Evolutionary conservation across 2,888 invertebrate species (phyloP), one percentile per base, ranked within the genome.

Genomic region (Megalurothrips usitatus): DNA sequence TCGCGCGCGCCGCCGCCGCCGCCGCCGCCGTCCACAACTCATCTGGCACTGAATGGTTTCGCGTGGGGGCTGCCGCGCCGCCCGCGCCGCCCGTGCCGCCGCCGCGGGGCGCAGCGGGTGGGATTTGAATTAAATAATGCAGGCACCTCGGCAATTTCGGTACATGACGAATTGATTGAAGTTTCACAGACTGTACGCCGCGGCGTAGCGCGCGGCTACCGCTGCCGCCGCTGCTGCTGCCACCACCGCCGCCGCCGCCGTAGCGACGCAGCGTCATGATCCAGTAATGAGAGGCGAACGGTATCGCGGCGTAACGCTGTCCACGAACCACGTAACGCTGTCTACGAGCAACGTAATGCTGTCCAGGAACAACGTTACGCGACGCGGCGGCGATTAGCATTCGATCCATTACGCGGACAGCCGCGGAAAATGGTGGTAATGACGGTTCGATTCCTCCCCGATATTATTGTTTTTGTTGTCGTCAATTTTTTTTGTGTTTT

Each of bases 51-150:
- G 68, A 75, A 75, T 75, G 68, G 68, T 75, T 12, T 75, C 26
- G 19, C 58, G 52, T 49, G 34, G 34, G 34, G 34, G 34, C 34
- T 43, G 34, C 34, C 34, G 6, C 34, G 34, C 34, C 6, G 34
- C 34, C 34, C 2, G 34, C 2, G 34, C 34, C 34, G 34, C 34
- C n/a, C 34, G 34, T 43, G 34, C 34, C 34, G 17, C 52, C 52
- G 52, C 19, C 17, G 58, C 58, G 58, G 26, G 34, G 68, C 68
- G 23, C 68, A 26, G 68, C 68, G 68, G 68, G 68, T 23, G 68
- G 68, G 68, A 75, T 75, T 75, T 75, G 68, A 75, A 75, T 75
- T 75, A 75, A 75, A 75, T 75, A 75, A 75, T 75, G 68, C 68
- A 75, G 68, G 26, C 68, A 75, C 68, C 68, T 75, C 68, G 68